phyloP scores from a whole-genome alignment of 2,113 vertebrate species.

The Tragelaphus imberbis region DNA sequence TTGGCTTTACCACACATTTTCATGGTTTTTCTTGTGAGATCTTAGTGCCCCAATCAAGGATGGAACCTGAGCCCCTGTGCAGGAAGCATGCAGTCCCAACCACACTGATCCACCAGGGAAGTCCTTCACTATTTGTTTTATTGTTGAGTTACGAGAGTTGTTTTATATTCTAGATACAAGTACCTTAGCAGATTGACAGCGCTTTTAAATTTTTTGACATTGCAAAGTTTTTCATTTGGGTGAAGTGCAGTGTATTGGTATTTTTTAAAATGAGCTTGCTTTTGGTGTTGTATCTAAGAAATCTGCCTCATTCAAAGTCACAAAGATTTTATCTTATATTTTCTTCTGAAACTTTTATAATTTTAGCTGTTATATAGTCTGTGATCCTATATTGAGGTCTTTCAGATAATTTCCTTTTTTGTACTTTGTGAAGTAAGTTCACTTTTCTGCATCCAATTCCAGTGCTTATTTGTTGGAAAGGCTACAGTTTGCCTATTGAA shows the following conservation, averaged over 20 bases:
- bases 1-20: neutral
- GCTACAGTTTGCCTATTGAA: neutral
- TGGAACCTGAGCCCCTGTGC: neutral
- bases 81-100: neutral
- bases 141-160: neutral
- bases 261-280: neutral
- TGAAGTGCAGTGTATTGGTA: neutral
- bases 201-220: neutral
- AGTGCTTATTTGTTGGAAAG: neutral
- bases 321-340: neutral
- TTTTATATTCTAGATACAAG: neutral
- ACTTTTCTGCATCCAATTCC: neutral
- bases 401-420: neutral
- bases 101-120: neutral
- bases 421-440: neutral
- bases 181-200: neutral
- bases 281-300: neutral
- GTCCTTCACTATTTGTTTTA: neutral
- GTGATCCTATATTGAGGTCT: neutral
- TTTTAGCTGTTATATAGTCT: neutral
- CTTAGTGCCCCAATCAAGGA: neutral
- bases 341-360: neutral
- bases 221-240: neutral
- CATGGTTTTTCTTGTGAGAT: neutral
- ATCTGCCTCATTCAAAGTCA: neutral